Conservation (phyloP, 1,140 invertebrate genomes). For the Lysiphlebus fabarum region DNA sequence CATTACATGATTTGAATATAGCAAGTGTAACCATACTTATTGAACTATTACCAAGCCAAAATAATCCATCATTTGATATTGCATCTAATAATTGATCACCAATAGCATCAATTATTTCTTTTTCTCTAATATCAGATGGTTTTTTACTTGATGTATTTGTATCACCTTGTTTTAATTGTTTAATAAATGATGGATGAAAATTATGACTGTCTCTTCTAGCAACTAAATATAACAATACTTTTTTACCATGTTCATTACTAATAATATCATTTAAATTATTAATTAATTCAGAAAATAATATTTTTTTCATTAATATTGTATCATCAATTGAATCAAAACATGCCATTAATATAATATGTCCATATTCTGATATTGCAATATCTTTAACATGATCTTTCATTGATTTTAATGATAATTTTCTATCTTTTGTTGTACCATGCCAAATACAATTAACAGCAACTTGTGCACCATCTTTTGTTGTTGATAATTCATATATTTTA, state of each 20-base stretch:
- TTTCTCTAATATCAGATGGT: conserved; percentile 64
- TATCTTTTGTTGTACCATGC: conserved; percentile 77
- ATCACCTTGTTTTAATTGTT: conserved; percentile 71
- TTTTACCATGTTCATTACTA: conserved; percentile 69
- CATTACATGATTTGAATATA: conserved; percentile 63
- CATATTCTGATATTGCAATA: conserved; percentile 81
- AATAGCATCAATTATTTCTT: conserved; percentile 71
- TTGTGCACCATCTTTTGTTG: conserved; percentile 78
- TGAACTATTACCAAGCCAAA: conserved; percentile 69
- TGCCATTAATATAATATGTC: conserved; percentile 77
- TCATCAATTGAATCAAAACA: conserved; percentile 91
- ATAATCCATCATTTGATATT: conserved; percentile 61
- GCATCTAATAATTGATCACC: conserved; percentile 62
- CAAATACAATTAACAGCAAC: conserved; percentile 82
- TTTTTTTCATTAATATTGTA: conserved; percentile 84
- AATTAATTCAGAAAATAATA: conserved; percentile 72
- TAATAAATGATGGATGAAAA: conserved; percentile 72
- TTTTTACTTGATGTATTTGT: conserved; percentile 76
- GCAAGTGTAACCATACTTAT: conserved; percentile 69
- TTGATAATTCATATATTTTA: conserved; percentile 73
- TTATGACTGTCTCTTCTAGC: conserved; percentile 70
- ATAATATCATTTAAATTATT: conserved; percentile 70
- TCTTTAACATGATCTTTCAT: conserved; percentile 82
- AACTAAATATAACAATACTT: conserved; percentile 79
- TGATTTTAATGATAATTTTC: conserved; percentile 73